These are phyloP conservation scores for Antrozous pallidus DNA, from an alignment of 2,797 vertebrate genomes.

Conservation along the genomic window DNA sequence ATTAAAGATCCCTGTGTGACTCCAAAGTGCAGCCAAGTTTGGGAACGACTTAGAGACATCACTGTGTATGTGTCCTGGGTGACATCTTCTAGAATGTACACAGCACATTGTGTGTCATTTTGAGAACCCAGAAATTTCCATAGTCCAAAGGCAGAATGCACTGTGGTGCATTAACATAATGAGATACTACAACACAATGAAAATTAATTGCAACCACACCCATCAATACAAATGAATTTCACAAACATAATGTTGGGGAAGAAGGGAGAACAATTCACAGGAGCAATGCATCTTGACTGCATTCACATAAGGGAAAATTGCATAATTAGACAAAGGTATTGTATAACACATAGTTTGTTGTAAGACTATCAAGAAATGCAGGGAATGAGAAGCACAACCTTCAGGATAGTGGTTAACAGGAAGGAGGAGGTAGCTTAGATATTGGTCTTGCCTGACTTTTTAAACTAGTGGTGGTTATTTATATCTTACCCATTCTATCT, in stretches of 20 bases:
- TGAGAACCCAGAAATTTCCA: not conserved
- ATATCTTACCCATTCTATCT: not conserved
- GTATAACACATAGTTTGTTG: not conserved
- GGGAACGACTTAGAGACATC: not conserved
- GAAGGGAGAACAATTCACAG: not conserved
- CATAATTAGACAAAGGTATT: not conserved
- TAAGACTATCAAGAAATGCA: not conserved
- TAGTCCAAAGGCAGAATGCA: not conserved
- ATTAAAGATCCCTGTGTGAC: not conserved
- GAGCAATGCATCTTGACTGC: not conserved
- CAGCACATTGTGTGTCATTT: not conserved
- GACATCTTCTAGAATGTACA: not conserved
- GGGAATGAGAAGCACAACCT: not conserved
- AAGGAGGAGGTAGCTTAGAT: not conserved
- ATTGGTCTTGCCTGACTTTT: not conserved
- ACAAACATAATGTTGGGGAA: not conserved
- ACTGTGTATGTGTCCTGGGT: too few species aligned
- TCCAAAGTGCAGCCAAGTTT: not conserved
- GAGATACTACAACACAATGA: not conserved
- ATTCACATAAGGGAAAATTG: not conserved
- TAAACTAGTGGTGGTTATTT: not conserved
- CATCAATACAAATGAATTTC: not conserved
- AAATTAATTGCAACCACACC: not conserved
- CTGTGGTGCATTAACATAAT: not conserved
- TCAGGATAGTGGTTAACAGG: not conserved